Evolutionary conservation across 2,113 vertebrate species (phyloP).

Genomic region (Sylvietta virens): DNA sequence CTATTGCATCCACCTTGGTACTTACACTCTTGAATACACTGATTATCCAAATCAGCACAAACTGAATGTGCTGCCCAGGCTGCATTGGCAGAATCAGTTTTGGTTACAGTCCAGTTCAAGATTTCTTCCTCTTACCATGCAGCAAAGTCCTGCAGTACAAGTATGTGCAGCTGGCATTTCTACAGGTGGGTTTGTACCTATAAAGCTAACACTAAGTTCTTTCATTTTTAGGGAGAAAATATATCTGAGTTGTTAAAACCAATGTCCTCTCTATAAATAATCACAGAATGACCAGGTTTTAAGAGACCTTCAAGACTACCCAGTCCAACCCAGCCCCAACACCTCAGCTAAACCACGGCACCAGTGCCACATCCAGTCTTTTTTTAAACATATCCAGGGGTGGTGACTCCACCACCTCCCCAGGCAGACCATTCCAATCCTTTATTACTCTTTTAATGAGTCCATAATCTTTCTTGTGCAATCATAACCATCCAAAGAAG

Average conservation of each 20-base stretch:
- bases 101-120: background rate
- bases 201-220: background rate
- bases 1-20: background rate
- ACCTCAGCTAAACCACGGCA: background rate
- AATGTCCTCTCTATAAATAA: conserved; percentile 7
- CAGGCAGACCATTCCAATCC: background rate
- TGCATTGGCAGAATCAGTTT: background rate
- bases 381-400: background rate
- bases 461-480: background rate
- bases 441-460: background rate
- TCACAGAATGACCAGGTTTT: background rate
- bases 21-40: background rate
- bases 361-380: background rate
- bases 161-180: conserved; percentile 11
- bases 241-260: background rate
- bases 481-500: conserved; percentile 23
- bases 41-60: background rate
- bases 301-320: background rate
- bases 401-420: background rate
- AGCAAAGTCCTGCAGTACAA: background rate
- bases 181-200: background rate
- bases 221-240: conserved; percentile 34
- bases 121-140: background rate
- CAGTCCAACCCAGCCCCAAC: background rate
- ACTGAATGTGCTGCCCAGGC: background rate